Evolutionary conservation across 1,140 invertebrate genomes (phyloP).

Genomic region (Macrosteles quadrilineatus): DNA sequence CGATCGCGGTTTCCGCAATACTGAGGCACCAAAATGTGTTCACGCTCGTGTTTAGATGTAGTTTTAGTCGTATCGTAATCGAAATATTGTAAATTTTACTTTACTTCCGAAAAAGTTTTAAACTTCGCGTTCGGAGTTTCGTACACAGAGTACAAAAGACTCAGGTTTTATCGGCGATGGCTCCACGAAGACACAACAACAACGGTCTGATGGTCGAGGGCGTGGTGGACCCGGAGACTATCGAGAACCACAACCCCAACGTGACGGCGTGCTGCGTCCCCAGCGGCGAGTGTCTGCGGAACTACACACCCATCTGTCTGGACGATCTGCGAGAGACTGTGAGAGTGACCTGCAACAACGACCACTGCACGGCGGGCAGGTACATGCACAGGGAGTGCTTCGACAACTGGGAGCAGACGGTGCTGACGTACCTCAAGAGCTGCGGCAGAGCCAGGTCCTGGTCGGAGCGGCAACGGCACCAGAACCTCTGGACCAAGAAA

Average conservation of each 20-base stretch:
- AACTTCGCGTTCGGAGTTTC: neutral
- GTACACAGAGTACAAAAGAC: slow-evolving; percentile 5
- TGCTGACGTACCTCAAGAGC: slow-evolving; percentile 84
- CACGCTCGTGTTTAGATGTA: slow-evolving; percentile 30
- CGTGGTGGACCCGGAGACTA: slow-evolving; percentile 12
- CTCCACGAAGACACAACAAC: slow-evolving; percentile 30
- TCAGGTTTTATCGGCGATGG: slow-evolving; percentile 26
- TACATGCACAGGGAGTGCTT: slow-evolving; percentile 97
- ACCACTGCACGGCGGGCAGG: slow-evolving; percentile 78
- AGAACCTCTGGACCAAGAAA: slow-evolving; percentile 97
- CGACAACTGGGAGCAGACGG: slow-evolving; percentile 86
- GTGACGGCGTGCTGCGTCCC: slow-evolving; percentile 78
- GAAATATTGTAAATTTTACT: slow-evolving; percentile 23
- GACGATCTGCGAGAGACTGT: slow-evolving; percentile 79
- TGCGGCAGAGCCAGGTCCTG: slow-evolving; percentile 88
- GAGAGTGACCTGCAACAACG: slow-evolving; percentile 94
- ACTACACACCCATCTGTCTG: slow-evolving; percentile 62
- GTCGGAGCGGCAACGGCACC: slow-evolving; percentile 90
- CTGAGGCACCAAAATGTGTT: slow-evolving; percentile 42
- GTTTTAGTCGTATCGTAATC: slow-evolving; percentile 8
- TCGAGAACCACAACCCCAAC: slow-evolving; percentile 45
- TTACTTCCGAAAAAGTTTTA: slow-evolving; percentile 10
- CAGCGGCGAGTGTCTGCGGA: slow-evolving; percentile 62
- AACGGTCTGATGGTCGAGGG: slow-evolving; percentile 19
- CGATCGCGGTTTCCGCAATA: slow-evolving; percentile 11